Conservation (phyloP, 92 coral and sea anemone species). For the Desmophyllum pertusum region DNA sequence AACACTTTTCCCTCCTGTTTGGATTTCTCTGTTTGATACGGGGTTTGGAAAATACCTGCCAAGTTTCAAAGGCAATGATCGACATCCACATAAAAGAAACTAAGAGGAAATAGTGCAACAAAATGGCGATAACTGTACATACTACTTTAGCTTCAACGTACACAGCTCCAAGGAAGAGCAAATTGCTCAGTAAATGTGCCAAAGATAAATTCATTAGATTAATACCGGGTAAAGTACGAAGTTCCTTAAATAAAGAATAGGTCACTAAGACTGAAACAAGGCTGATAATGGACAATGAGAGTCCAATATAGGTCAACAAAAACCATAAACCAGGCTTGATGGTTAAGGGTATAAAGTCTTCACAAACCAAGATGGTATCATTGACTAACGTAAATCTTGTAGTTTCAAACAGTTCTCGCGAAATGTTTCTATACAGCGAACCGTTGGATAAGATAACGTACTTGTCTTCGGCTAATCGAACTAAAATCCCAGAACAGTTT, state of each 20-base stretch:
- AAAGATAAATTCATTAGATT: constrained; percentile 55
- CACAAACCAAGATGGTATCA: constrained; percentile 41
- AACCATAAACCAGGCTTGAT: too few relatives aligned
- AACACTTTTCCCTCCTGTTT: not conserved
- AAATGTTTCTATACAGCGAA: constrained; percentile 47
- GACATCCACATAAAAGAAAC: constrained; percentile 77
- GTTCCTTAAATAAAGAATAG: constrained; percentile 48
- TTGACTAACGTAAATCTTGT: constrained; percentile 35
- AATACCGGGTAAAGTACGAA: constrained; percentile 61
- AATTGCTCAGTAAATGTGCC: constrained; percentile 39
- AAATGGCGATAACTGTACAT: constrained; percentile 61
- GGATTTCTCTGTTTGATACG: constrained; percentile 21
- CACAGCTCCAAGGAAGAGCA: constrained; percentile 35
- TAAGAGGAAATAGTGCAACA: constrained; percentile 60
- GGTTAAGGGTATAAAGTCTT: too few relatives aligned
- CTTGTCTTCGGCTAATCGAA: constrained; percentile 19
- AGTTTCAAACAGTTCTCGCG: constrained; percentile 34
- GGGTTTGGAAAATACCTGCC: constrained; percentile 57
- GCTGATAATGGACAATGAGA: constrained; percentile 44
- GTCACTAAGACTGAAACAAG: constrained; percentile 42
- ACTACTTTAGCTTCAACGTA: not conserved
- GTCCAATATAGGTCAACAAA: constrained; percentile 52
- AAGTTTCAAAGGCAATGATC: constrained; percentile 73
- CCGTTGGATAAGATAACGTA: constrained; percentile 50
- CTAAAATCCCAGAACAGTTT: constrained; percentile 23